Base-by-base conservation (phyloP, 2,797 vertebrate genomes). In the Phrynocephalus forsythii region DNA sequence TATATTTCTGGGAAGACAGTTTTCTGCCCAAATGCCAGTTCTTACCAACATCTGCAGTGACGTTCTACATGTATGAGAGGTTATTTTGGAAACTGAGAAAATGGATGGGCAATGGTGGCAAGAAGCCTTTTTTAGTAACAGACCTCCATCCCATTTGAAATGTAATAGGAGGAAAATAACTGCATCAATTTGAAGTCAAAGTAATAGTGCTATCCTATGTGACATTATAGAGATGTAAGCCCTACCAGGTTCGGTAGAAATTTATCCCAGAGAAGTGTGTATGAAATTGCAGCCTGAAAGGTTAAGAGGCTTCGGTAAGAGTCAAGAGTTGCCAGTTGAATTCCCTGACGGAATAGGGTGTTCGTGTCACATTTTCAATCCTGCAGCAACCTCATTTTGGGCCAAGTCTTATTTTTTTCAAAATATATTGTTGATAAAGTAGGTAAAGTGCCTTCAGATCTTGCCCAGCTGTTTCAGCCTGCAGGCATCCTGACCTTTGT, bases 391-490 rank as follows among this genome's bases (percentile, higher is more conserved):
- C 88, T 87, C 9, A 26, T 84, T 94, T 83, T 79, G 94, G 91
- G 92, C 85, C 94, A 24, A 20, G 73, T n/a, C 66, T 92, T 88
- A 88, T 88, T 86, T 90, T 93, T 44, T 88, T 81, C 88, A 80
- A 92, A 94, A 94, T 84, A 90, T 86, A 82, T 60, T 75, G 79
- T 48, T 81, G 52, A 89, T 3, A 16, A 85, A 9, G 91, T 86
- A 84, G 86, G 73, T 71, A 90, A 93, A 88, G 73, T 87, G 75
- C 81, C 86, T 94, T 89, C 91, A 93, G 92, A 87, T 93, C 83
- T 88, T 89, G 75, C 77, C 79, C 88, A 89, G 90, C 81, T 91
- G 88, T 91, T 91, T 82, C 56, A 69, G 6, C 82, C 50, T 86
- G 76, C 83, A 80, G 91, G 86, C 85, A 48, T 52, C 88, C 90